A percentile compares a stretch with the other conserved stretches of the same genome.
Evolutionary conservation across 2,113 vertebrate species (phyloP).

Genomic region (Aythya baeri): DNA sequence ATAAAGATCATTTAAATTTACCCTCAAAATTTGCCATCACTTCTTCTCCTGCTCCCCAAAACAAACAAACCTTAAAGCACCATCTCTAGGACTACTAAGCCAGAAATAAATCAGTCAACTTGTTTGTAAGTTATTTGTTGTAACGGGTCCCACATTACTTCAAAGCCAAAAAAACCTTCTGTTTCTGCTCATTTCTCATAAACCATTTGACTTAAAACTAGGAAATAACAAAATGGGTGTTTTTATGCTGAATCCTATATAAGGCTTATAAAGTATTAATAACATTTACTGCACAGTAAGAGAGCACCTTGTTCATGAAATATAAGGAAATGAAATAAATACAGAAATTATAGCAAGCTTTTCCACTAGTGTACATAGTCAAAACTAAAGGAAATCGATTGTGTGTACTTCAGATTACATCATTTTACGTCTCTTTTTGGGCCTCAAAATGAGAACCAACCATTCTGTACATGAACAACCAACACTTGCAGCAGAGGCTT

Average conservation of each 20-base stretch:
- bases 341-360: neutral
- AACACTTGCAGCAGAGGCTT: neutral
- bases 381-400: neutral
- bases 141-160: neutral
- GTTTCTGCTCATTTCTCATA: neutral
- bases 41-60: neutral
- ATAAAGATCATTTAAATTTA: neutral
- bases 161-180: neutral
- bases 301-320: neutral
- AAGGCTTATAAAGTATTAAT: neutral
- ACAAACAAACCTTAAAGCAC: neutral
- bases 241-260: neutral
- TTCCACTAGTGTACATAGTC: neutral
- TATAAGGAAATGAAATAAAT: neutral
- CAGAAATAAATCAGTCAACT: neutral
- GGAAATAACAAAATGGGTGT: neutral
- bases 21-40: neutral
- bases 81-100: neutral
- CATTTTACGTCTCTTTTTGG: neutral
- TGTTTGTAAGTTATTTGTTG: neutral
- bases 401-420: neutral
- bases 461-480: neutral
- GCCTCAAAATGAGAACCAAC: neutral
- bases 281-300: neutral
- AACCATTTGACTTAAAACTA: neutral